A percentile compares a stretch with the other conserved stretches of the same genome.
These are phyloP conservation scores for Sebastes taczanowskii DNA, from an alignment of 2,797 vertebrate genomes.

Conservation along the genomic window DNA sequence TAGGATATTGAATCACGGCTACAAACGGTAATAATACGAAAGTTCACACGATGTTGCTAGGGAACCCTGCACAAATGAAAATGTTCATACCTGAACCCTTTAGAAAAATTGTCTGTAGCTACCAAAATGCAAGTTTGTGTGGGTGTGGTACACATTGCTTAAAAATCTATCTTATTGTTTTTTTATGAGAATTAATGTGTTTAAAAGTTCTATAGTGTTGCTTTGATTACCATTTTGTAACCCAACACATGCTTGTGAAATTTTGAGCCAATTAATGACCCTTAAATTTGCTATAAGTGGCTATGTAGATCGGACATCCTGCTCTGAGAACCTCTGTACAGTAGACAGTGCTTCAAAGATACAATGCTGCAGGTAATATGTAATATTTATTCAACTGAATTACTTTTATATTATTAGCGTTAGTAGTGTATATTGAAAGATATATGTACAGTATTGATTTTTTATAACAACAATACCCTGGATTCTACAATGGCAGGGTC, in stretches of 20 bases:
- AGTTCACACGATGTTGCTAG: neutral
- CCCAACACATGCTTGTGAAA: neutral
- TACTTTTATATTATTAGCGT: neutral
- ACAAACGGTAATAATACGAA: neutral
- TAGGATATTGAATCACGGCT: neutral
- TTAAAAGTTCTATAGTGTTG: neutral
- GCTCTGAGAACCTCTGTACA: neutral
- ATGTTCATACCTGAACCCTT: neutral
- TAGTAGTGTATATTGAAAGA: neutral
- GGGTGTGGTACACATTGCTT: neutral
- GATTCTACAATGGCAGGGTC: neutral
- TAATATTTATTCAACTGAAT: neutral
- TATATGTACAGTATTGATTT: neutral
- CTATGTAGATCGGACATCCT: neutral
- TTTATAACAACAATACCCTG: neutral
- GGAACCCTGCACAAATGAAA: neutral
- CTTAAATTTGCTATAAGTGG: neutral
- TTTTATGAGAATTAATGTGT: neutral
- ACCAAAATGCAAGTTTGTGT: neutral
- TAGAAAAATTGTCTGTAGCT: neutral
- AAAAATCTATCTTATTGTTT: neutral
- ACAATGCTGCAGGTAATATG: neutral
- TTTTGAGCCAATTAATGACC: neutral
- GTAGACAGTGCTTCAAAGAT: neutral
- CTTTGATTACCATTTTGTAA: neutral